Evolutionary conservation across 2,113 vertebrate species (phyloP), one percentile per base, ranked within the genome.

Genomic region (Oceanites oceanicus): DNA sequence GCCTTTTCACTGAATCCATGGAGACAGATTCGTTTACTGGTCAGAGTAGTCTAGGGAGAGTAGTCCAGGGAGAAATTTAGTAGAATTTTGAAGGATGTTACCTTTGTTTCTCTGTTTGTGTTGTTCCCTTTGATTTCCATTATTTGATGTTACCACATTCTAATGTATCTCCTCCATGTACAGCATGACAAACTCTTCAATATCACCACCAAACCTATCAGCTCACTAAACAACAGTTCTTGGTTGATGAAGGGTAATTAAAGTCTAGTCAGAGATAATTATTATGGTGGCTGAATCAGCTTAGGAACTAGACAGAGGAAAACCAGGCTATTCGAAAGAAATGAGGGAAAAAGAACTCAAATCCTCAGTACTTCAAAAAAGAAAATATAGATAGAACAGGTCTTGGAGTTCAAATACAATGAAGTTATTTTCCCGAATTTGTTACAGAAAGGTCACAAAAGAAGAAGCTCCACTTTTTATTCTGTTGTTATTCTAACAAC

Each of bases 321-420:
- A 92, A 29, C 0, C 15, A 71, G 6, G 9, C 36, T 75, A 72
- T 58, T 58, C 71, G 34, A 89, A 91, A 91, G 17, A 82, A 93
- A 62, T 22, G 1, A 1, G 2, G 0, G 7, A 0, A 5, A 17
- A 61, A 36, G 6, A 0, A 18, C 44, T 30, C 32, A 78, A 70
- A 32, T 1, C 8, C 9, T 65, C 27, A 45, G 10, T 42, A 66
- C 15, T 56, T 91, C 42, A 52, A 22, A 19, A 42, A 56, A 71
- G 56, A 79, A 78, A 70, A 56, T 49, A 42, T 2, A 19, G 7
- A 56, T 25, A 79, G 45, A 56, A 38, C 1, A 29, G 12, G 38
- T 25, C 8, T 71, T 55, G 10, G 32, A 75, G 6, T 68, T 72
- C 6, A 50, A 87, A 79, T 18, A 76, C 86, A 75, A 34, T 6